Base-by-base conservation (phyloP, 2,888 invertebrate genomes). In the Phaedon cochleariae region DNA sequence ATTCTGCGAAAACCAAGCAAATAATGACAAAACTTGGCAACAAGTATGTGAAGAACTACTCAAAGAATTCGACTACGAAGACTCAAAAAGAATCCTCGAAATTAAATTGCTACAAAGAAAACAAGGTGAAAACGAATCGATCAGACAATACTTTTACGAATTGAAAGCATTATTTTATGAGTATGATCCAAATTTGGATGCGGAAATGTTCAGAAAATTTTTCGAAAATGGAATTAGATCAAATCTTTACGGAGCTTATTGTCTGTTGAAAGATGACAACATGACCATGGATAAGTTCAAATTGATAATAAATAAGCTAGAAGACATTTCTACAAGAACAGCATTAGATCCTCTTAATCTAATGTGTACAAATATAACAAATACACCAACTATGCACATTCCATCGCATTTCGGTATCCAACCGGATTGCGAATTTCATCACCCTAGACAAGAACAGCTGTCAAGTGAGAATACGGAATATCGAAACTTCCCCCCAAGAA, bases 161-260 rank as follows among this genome's bases (percentile, higher is more conserved):
- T 15, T 58, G n/a, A n/a, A 46, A 21, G 22, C 55, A 1, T n/a
- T 55, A 21, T 55, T 37, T 21, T 55, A 37, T 15, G 41, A 55
- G 21, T 41, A 37, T 9, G 55, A 55, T 21, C 55, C 34, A 7
- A 1, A 0, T 1, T 4, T 57, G 26, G 15, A 45, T 15, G 15
- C 37, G 1, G 57, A 48, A 29, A 31, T 22, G 15, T 26, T 59
- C 18, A 59, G 48, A 17, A 59, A 59, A 26, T 59, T 29, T 18
- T 55, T 55, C 9, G 55, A 55, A 20, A 55, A 55, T n/a, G 58
- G 58, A 3, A 26, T 58, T 2, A 37, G 18, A 31, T 29, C 29
- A 10, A 48, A 45, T 12, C 12, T 59, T 7, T 59, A 59, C 17
- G 45, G 45, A 21, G 17, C 48, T 9, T 46, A 59, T 12, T 7